Evolutionary conservation across 2,888 invertebrate genomes (phyloP), one percentile per base, ranked within the genome.

Genomic region (Diogma glabrata): DNA sequence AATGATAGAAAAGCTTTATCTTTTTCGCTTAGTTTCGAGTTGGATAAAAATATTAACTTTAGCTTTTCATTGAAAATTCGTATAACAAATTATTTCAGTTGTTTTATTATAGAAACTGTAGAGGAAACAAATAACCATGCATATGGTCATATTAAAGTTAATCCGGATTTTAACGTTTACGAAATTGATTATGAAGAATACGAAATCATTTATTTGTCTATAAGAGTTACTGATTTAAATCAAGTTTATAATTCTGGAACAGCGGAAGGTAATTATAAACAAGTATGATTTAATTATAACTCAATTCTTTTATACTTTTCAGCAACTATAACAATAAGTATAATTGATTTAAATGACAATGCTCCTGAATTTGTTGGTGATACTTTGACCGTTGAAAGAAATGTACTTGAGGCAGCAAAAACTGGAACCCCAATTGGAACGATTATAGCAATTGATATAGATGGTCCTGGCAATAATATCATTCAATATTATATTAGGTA

Each of bases 271-370:
- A 64, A 64, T 26, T 12, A 22, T 16, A 30, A 46, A 19, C n/a
- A 28, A 22, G 49, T 22, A 51, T 45, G 14, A 20, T 28, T 47
- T 28, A 40, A 46, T 43, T 47, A 28, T 10, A 22, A 7, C 22
- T 23, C n/a, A 33, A 43, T 28, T 46, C 22, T 26, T 49, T 30
- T 20, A 16, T 28, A 49, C 38, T 36, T 56, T 56, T 24, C 61
- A 81, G 81, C 74, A 4, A 71, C 72, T 5, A 66, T 81, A 54
- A 73, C 77, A 1, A 70, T 83, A 19, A 72, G 72, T 2, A 77
- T 84, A 53, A 64, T 70, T 12, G 81, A 83, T 61, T 69, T 77
- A 60, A 82, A 82, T 60, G 82, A 84, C 64, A 79, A 80, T 62
- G 53, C 67, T 2, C 84, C 84, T 3, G 55, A 68, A 47, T 81